These are phyloP conservation scores for Carterocephalus palaemon DNA, from an alignment of 2,888 invertebrate genomes.

Conservation along the genomic window DNA sequence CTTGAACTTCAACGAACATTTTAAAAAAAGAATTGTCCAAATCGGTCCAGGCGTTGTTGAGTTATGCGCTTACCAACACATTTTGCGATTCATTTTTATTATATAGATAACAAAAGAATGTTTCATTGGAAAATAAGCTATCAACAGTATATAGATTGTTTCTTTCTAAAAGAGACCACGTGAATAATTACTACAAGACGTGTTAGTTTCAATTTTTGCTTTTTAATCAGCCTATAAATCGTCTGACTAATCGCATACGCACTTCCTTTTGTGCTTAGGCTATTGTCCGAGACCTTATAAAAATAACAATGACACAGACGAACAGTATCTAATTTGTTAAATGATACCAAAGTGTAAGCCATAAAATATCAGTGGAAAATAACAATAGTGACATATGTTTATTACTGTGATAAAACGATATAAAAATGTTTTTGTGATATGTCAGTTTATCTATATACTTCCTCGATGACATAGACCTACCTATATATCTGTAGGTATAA, in stretches of 20 bases:
- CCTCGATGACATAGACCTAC: conserved; percentile 6
- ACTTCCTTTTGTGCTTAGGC: conserved; percentile 27
- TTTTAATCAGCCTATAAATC: conserved; percentile 1
- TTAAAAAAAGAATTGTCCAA: too few species aligned
- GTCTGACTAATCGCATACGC: conserved; percentile 5
- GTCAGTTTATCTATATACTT: conserved; percentile 8
- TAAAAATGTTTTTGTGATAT: conserved; percentile 32
- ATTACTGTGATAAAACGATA: conserved; percentile 45
- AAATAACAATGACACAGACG: conserved; percentile 34
- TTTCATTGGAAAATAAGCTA: too few species aligned
- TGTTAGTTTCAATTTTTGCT: too few species aligned
- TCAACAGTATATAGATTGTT: too few species aligned
- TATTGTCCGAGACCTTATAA: conserved; percentile 27
- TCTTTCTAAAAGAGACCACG: too few species aligned
- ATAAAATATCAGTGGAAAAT: conserved; percentile 24
- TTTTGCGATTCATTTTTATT: too few species aligned
- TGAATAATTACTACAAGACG: too few species aligned
- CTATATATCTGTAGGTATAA: too few species aligned
- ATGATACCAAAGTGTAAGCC: conserved; percentile 27
- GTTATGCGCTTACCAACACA: too few species aligned
- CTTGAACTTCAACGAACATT: too few species aligned
- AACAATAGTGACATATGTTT: conserved; percentile 42
- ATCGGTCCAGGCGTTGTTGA: too few species aligned
- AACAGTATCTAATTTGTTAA: conserved; percentile 32
- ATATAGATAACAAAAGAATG: too few species aligned